Base-by-base conservation (phyloP, 2,888 invertebrate genomes). In the Polydrusus pterygomalis region DNA sequence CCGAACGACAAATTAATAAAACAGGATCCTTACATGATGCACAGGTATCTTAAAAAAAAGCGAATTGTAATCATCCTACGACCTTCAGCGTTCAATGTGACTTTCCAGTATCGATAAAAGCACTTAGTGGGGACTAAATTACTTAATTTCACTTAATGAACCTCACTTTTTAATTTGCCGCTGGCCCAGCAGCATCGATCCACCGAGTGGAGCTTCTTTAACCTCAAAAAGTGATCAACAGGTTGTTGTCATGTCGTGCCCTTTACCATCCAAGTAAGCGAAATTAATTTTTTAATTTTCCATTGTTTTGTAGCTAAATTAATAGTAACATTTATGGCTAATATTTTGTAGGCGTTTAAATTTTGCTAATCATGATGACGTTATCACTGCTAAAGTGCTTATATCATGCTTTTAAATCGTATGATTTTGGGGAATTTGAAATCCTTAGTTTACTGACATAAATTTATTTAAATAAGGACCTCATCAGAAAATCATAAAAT, bases 1-100 rank as follows among this genome's bases (percentile, higher is more conserved):
- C 1, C 1, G 2, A 34, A 34, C 34, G 34, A 34, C 34, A 34
- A 34, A 34, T 34, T 34, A 34, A 15, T n/a, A 47, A 47, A 47
- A 47, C 47, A 47, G 6, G 7, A 47, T 9, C 43, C 43, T 47
- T 47, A 47, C n/a, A 1, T 17, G 17, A 47, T n/a, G 47, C 0
- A 17, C 9, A 43, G 43, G 43, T 17, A 45, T n/a, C 45, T 45
- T n/a, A 2, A 13, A 45, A 45, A 45, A 13, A 45, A 47, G 17
- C 8, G 17, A 47, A 47, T 43, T 13, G 43, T 7, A 43, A 25
- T 17, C 47, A 47, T 47, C 47, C 8, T 17, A 47, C 47, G 63
- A 45, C 63, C 63, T 65, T 49, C 34, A 65, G 54, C 5, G 25
- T 74, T 79, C 82, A 82, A 82, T 80, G 82, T 82, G 82, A 82